Conservation (phyloP, 2,113 vertebrate species). For the Pleuronectes platessa region DNA sequence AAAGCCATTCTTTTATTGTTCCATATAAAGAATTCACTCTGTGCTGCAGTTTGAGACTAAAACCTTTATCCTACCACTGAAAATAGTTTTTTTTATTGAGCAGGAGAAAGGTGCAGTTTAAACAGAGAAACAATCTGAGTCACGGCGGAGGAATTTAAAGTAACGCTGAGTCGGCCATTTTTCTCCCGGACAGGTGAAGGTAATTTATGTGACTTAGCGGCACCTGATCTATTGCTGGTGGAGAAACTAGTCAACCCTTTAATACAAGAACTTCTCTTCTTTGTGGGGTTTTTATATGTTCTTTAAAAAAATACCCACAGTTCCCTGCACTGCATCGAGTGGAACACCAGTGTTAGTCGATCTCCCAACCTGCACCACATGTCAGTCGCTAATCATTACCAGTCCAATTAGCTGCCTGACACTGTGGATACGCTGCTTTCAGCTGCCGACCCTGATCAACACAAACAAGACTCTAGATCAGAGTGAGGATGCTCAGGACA, state of each 20-base stretch:
- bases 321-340: neutral
- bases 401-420: neutral
- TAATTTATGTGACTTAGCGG: conserved; percentile 40
- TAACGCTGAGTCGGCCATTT: conserved; percentile 30
- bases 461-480: neutral
- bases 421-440: neutral
- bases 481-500: neutral
- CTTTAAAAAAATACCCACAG: neutral
- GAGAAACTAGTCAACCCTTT: conserved; percentile 15
- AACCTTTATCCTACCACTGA: neutral
- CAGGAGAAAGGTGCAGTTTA: neutral
- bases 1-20: neutral
- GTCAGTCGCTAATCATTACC: neutral
- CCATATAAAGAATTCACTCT: neutral
- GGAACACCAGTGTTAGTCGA: no score
- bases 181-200: conserved; percentile 32
- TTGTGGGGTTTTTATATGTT: neutral
- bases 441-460: neutral
- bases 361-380: no score
- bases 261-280: conserved; percentile 6
- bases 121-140: conserved; percentile 18
- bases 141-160: conserved; percentile 29
- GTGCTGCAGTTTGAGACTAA: neutral
- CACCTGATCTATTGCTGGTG: conserved; percentile 36
- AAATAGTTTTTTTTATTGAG: neutral